Evolutionary conservation across 2,797 vertebrate species (phyloP).

Genomic region (Hoplostethus mediterraneus): DNA sequence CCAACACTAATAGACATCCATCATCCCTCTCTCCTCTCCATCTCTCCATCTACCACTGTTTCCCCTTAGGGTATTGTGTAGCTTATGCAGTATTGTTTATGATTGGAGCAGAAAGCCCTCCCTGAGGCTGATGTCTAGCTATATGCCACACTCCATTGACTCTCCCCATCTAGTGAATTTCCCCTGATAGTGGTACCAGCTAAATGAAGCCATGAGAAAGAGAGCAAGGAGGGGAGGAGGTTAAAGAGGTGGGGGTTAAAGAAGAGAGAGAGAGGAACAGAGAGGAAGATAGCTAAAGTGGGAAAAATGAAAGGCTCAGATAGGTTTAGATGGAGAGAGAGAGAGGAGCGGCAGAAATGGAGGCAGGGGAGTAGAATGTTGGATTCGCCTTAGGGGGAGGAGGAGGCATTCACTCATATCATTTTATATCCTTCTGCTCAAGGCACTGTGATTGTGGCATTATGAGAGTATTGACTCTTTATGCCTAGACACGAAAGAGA

Average conservation of each 20-base stretch:
- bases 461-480: slow-evolving; percentile 61
- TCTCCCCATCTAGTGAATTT: slow-evolving; percentile 85
- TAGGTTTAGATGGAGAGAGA: slow-evolving; percentile 39
- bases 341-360: slow-evolving; percentile 44
- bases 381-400: slow-evolving; percentile 53
- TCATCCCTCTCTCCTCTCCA: slow-evolving; percentile 50
- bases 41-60: slow-evolving; percentile 50
- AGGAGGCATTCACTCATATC: slow-evolving; percentile 59
- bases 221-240: slow-evolving; percentile 47
- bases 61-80: slow-evolving; percentile 73
- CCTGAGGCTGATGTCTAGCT: slow-evolving; percentile 78
- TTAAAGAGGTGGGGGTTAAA: slow-evolving; percentile 62
- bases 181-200: slow-evolving; percentile 83
- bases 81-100: slow-evolving; percentile 85
- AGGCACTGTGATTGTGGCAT: slow-evolving; percentile 65
- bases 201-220: slow-evolving; percentile 84
- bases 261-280: slow-evolving; percentile 40
- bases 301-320: slow-evolving; percentile 39
- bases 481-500: slow-evolving; percentile 50
- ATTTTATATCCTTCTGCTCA: slow-evolving; percentile 65
- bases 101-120: slow-evolving; percentile 81
- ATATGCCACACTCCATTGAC: slow-evolving; percentile 83
- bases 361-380: slow-evolving; percentile 54
- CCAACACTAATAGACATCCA: slow-evolving; percentile 67
- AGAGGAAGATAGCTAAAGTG: slow-evolving; percentile 37